Base-by-base conservation (phyloP, 2,797 vertebrate species). In the Botia kubotai region DNA sequence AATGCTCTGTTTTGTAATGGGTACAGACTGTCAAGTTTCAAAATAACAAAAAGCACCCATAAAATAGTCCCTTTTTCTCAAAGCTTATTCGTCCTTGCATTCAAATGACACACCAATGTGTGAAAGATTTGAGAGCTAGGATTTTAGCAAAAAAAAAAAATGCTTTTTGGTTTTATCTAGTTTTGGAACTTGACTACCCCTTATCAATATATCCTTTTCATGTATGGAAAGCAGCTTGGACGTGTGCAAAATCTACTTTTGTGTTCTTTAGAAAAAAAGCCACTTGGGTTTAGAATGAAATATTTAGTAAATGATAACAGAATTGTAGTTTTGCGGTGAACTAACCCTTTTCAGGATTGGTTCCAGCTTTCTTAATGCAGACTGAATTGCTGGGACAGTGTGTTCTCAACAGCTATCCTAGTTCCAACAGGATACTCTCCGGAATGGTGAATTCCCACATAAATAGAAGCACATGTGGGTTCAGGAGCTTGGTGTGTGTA, bases 381-480 rank as follows among this genome's bases (percentile, higher is more conserved):
- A 75, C 7, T 46, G 43, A 2, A 63, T 48, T n/a, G 29, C 6
- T 66, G 33, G 63, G 36, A 39, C 29, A 36, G 33, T 2, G 13
- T 36, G 62, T 65, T 65, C 26, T 16, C 62, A 65, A 66, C 33
- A 66, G 36, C 7, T 43, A 36, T 46, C 17, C 7, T n/a, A 23
- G 21, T 43, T 63, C 63, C 1, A 7, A 55, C 52, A 65, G 29
- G 81, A 70, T 36, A 10, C 13, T 13, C 26, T 80, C 63, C 53
- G 3, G 26, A 70, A 72, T 75, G 21, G 69, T n/a, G 62, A 82
- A 75, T 63, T 19, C 66, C 6, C 55, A 68, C 57, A 78, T 66
- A 82, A 82, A 79, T 60, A 86, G 85, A 80, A 72, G 36, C 19
- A 67, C 72, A 84, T 82, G 72, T 55, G 72, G 60, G 11, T 72